Evolutionary conservation across 2,113 vertebrate species (phyloP).

Genomic region (Apeltes quadracus): DNA sequence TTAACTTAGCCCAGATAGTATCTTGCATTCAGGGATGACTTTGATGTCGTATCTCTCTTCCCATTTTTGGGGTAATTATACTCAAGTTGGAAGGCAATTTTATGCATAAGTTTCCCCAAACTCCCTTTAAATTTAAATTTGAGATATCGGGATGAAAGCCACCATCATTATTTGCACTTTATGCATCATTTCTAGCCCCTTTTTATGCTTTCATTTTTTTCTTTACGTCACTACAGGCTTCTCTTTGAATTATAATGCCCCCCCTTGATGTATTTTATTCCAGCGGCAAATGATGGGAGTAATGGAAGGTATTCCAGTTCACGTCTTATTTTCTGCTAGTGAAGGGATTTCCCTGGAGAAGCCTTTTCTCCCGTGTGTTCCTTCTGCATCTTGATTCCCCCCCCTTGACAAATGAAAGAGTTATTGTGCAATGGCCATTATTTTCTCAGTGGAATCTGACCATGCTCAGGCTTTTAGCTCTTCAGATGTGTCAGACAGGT

Average conservation of each 20-base stretch:
- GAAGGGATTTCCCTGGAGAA: conserved; percentile 76
- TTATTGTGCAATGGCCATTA: conserved; percentile 77
- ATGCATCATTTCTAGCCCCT: conserved; percentile 40
- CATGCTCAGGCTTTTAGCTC: conserved; percentile 71
- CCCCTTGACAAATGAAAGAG: conserved; percentile 70
- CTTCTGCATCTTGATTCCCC: conserved; percentile 49
- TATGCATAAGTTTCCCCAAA: conserved; percentile 33
- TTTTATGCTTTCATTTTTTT: conserved; percentile 37
- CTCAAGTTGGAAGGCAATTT: conserved; percentile 33
- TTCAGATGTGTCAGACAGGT: conserved; percentile 65
- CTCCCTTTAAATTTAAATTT: conserved; percentile 50
- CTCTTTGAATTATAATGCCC: conserved; percentile 61
- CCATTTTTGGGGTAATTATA: conserved; percentile 5
- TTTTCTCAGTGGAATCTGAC: conserved; percentile 74
- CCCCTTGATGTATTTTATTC: conserved; percentile 74
- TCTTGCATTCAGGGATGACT: conserved; percentile 35
- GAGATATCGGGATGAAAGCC: conserved; percentile 53
- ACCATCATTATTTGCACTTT: conserved; percentile 49
- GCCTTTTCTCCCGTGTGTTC: conserved; percentile 50
- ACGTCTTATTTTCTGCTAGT: conserved; percentile 67
- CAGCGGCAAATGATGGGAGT: conserved; percentile 64
- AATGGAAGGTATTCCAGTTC: conserved; percentile 72
- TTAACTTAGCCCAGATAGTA: conserved; percentile 26
- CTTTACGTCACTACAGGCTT: conserved; percentile 36
- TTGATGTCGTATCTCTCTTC: conserved; percentile 38